Evolutionary conservation across 2,888 invertebrate species (phyloP).

Genomic region (Metalampra italica): DNA sequence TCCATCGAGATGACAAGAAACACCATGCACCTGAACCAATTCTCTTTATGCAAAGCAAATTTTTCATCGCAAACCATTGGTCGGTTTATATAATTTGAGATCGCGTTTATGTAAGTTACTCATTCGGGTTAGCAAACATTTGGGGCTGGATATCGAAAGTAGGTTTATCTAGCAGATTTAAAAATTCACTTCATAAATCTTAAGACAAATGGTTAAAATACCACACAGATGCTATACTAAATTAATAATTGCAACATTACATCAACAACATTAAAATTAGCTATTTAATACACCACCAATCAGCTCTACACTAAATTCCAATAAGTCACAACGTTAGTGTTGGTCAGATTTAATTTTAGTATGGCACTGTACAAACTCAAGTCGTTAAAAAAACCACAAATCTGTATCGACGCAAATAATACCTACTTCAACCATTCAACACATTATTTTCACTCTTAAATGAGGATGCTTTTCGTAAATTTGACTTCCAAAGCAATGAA

Average conservation of each 20-base stretch:
- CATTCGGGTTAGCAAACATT: background rate
- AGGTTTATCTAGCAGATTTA: constrained; percentile 20
- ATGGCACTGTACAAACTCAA: constrained; percentile 39
- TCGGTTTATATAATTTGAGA: constrained; percentile 2
- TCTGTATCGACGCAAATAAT: constrained; percentile 48
- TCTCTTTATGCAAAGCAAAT: constrained; percentile 27
- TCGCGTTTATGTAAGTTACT: background rate
- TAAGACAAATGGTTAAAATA: constrained; percentile 42
- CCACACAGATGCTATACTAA: constrained; percentile 71
- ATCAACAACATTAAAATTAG: constrained; percentile 72
- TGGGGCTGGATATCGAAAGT: background rate
- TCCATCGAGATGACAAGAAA: constrained; percentile 33
- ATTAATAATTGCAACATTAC: constrained; percentile 67
- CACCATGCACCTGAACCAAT: constrained; percentile 48
- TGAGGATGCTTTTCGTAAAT: constrained; percentile 77
- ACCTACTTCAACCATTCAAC: constrained; percentile 77
- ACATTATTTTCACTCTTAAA: constrained; percentile 79
- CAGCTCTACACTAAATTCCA: constrained; percentile 64
- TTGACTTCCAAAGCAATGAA: constrained; percentile 77
- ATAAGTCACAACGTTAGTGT: constrained; percentile 44
- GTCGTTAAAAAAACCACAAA: constrained; percentile 37
- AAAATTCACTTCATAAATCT: constrained; percentile 39
- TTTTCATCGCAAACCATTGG: constrained; percentile 12
- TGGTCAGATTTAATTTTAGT: constrained; percentile 30
- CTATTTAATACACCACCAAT: constrained; percentile 71